These are phyloP conservation scores for Caenorhabditis macrosperma DNA, from an alignment of 2,888 invertebrate genomes.

Conservation along the genomic window DNA sequence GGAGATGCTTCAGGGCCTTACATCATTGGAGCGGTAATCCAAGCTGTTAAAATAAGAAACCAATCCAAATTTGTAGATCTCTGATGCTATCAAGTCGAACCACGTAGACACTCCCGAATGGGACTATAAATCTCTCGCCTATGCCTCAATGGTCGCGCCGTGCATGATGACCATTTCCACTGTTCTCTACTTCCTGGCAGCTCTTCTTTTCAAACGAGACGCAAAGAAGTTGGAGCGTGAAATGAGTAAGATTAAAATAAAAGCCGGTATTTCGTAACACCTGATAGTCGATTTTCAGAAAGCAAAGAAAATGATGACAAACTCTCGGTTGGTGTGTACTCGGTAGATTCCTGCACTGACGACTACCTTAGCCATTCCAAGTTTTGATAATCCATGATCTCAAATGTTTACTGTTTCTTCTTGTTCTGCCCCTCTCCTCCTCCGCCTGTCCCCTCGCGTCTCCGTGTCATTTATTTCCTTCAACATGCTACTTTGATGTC, in stretches of 20 bases:
- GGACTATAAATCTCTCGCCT: conserved; percentile 51
- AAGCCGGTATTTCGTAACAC: conserved; percentile 8
- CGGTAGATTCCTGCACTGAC: conserved; percentile 30
- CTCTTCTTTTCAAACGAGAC: conserved; percentile 56
- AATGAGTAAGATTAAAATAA: conserved; percentile 53
- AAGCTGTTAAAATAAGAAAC: too few species aligned
- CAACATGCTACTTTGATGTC: conserved; percentile 40
- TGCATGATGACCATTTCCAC: conserved; percentile 51
- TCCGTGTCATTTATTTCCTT: conserved; percentile 14
- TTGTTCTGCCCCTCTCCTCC: background rate
- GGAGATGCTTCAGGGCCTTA: conserved; percentile 99
- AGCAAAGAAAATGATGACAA: conserved; percentile 32
- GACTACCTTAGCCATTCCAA: conserved; percentile 16
- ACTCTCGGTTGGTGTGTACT: conserved; percentile 12
- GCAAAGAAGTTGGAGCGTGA: conserved; percentile 48
- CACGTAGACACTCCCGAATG: conserved; percentile 52
- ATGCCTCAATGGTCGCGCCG: conserved; percentile 55
- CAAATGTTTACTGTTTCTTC: background rate
- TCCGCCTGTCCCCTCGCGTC: background rate
- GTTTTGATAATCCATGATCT: conserved; percentile 39
- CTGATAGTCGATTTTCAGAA: conserved; percentile 4
- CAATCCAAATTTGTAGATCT: conserved; percentile 63
- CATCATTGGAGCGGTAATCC: conserved; percentile 86
- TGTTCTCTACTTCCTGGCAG: conserved; percentile 58
- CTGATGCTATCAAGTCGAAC: conserved; percentile 68